Evolutionary conservation across 2,888 invertebrate species (phyloP).

Genomic region (Psococerastis gibbosa): DNA sequence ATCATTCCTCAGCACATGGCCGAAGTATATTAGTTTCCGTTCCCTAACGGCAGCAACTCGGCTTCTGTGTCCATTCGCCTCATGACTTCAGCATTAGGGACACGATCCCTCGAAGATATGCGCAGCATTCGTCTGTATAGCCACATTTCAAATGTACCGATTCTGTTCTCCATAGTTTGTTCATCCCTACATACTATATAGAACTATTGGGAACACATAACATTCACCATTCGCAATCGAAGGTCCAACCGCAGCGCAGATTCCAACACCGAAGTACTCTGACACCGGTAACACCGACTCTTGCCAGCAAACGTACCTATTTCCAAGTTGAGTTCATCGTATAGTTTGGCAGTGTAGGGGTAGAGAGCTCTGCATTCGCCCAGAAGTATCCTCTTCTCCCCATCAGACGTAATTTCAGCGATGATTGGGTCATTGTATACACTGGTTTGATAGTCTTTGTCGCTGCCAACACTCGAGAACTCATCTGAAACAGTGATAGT

Average conservation of each 20-base stretch:
- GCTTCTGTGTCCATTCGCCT: too few relatives aligned
- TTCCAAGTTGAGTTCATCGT: constrained; percentile 62
- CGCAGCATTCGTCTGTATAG: too few relatives aligned
- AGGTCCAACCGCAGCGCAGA: not conserved
- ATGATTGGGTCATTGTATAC: constrained; percentile 17
- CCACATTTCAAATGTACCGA: too few relatives aligned
- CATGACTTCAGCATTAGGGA: too few relatives aligned
- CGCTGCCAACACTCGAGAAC: constrained; percentile 57
- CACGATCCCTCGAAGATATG: too few relatives aligned
- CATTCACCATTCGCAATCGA: not conserved
- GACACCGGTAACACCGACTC: too few relatives aligned
- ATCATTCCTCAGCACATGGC: too few relatives aligned
- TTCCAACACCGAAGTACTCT: not conserved
- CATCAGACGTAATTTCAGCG: constrained; percentile 22
- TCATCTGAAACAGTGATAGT: constrained; percentile 47
- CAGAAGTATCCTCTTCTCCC: constrained; percentile 31
- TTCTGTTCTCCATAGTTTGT: too few relatives aligned
- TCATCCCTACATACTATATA: too few relatives aligned
- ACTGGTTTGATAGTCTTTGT: constrained; percentile 21
- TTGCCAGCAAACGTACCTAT: constrained; percentile 45
- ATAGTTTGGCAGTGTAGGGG: constrained; percentile 67
- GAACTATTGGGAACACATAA: too few relatives aligned
- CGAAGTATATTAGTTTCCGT: too few relatives aligned
- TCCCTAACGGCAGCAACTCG: too few relatives aligned
- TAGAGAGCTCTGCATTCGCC: constrained; percentile 72